Percentiles rank a stretch among this genome's conserved stretches.
Conservation (phyloP, 2,888 invertebrate genomes). For the Dicyrtomina minuta region DNA sequence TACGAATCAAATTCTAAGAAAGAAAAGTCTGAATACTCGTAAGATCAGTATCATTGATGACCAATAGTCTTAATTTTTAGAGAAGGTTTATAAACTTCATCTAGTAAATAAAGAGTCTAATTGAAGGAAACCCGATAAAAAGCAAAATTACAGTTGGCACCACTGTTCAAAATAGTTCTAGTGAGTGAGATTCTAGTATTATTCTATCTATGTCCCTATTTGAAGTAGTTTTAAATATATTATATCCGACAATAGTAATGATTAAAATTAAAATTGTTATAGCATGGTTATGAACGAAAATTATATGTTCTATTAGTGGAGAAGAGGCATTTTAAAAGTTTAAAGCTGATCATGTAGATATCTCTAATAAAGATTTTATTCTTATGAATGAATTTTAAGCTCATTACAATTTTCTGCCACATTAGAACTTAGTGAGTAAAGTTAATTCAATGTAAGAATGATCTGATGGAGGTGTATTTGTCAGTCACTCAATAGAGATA, state of each 20-base stretch:
- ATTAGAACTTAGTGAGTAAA: constrained; percentile 36
- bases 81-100: constrained; percentile 41
- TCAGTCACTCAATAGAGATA: constrained; percentile 61
- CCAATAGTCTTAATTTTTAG: constrained; percentile 42
- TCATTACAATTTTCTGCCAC: constrained; percentile 45
- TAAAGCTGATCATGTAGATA: constrained; percentile 57
- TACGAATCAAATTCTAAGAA: constrained; percentile 66
- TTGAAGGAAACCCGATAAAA: constrained; percentile 44
- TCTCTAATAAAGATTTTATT: constrained; percentile 39
- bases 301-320: constrained; percentile 68
- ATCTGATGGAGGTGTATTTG: constrained; percentile 45
- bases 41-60: constrained; percentile 64
- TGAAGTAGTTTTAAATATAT: constrained; percentile 62
- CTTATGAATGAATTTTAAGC: constrained; percentile 44
- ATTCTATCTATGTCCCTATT: constrained; percentile 59
- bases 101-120: constrained; percentile 42
- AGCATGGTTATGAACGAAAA: constrained; percentile 66
- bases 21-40: constrained; percentile 67
- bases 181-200: constrained; percentile 34
- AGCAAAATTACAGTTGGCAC: constrained; percentile 37
- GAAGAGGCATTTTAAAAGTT: constrained; percentile 65
- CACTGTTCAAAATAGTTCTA: constrained; percentile 44
- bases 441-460: constrained; percentile 51
- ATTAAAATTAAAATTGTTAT: constrained; percentile 66
- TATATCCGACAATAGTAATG: constrained; percentile 62